A percentile compares a stretch with the other conserved stretches of the same genome.
These are phyloP conservation scores for Acanthoscelides obtectus DNA, from an alignment of 2,888 invertebrate species.

Conservation along the genomic window DNA sequence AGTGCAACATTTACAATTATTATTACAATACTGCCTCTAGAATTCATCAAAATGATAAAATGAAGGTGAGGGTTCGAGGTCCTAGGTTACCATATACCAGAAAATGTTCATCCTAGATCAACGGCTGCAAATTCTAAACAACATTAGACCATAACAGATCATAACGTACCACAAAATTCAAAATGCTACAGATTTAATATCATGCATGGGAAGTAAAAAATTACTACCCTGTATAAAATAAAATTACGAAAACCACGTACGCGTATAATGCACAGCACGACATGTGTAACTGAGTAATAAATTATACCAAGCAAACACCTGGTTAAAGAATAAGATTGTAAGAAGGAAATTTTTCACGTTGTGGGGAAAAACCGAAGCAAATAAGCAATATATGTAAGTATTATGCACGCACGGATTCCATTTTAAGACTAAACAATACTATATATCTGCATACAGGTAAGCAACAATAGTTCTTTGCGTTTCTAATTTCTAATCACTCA, in stretches of 20 bases:
- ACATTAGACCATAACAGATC: too few species aligned
- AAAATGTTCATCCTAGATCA: too few species aligned
- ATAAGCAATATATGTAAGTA: neutral
- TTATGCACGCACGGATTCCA: neutral
- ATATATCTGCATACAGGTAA: neutral
- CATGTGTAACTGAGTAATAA: neutral
- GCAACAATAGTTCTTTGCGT: neutral
- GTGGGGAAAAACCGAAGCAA: neutral
- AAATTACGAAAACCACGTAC: neutral
- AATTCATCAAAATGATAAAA: too few species aligned
- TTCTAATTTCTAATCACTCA: neutral
- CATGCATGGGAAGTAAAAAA: too few species aligned
- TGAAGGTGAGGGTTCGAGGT: too few species aligned
- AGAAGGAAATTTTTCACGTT: neutral
- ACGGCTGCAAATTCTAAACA: too few species aligned
- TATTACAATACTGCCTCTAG: too few species aligned
- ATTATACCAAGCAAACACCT: neutral
- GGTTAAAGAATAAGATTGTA: neutral
- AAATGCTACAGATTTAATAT: too few species aligned
- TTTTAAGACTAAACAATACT: neutral
- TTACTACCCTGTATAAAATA: neutral
- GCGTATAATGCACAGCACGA: neutral
- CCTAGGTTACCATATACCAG: too few species aligned
- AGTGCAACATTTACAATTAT: too few species aligned
- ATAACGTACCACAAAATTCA: too few species aligned